Base-by-base conservation (phyloP, 2,888 invertebrate species). In the Limnephilus lunatus region DNA sequence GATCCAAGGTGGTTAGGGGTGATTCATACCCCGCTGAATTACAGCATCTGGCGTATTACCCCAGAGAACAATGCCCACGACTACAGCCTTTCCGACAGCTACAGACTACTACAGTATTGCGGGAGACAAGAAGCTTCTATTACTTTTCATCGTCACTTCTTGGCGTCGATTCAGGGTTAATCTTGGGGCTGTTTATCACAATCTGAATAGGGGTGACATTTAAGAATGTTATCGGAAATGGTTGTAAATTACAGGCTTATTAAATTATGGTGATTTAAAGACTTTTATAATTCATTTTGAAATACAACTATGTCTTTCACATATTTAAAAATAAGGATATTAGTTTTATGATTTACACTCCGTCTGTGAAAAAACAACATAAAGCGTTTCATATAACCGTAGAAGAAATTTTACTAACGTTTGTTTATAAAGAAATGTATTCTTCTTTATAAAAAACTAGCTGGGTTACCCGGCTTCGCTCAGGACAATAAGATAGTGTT, bases 41-140 rank as follows among this genome's bases (percentile, higher is more conserved):
- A 86, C 44, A 86, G 44, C 85, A 86, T 86, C 85, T 86, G 85
- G 85, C n/a, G n/a, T 86, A 44, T 44, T 44, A 86, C 85, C 44
- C 85, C 39, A 25, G 85, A 44, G 44, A 86, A 86, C 85, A 44
- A 86, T 86, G 83, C 25, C n/a, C 25, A 25, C n/a, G 83, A 32
- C 83, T 83, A 83, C 4, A 83, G 83, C 12, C 32, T 82, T 12
- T 19, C 53, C 19, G 53, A 53, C 53, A 19, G 19, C 53, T 53
- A 53, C 53, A 53, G 53, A 15, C 53, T 53, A 19, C 53, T 68
- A 68, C n/a, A 68, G 68, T 68, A n/a, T 68, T 68, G n/a, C 68
- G 68, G 68, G n/a, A 68, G 68, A 68, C 68, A 68, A 68, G 68
- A 19, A 19, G 19, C 53, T 53, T 19, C n/a, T 68, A 68, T 68